These are phyloP conservation scores for Ephydatia muelleri DNA, from an alignment of 37 sponge, comb jelly and placozoan genomes.

Conservation along the genomic window DNA sequence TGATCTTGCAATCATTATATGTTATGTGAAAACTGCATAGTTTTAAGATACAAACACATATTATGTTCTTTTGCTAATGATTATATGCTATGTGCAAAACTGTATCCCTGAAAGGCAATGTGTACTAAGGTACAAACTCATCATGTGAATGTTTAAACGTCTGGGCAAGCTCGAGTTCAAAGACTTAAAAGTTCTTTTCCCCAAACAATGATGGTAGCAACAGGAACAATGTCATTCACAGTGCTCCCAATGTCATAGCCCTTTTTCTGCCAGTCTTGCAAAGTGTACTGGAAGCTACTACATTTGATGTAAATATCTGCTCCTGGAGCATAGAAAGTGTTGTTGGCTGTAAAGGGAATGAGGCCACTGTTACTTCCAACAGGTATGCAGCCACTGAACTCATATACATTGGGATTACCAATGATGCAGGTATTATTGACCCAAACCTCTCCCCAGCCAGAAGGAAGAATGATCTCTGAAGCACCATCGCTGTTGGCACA, in stretches of 20 bases:
- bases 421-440: slow-evolving; percentile 49
- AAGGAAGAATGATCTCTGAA: background rate
- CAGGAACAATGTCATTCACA: slow-evolving; percentile 16
- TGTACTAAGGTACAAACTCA: too few relatives aligned
- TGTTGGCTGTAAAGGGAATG: slow-evolving; percentile 44
- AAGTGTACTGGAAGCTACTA: background rate
- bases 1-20: too few relatives aligned
- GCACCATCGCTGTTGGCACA: slow-evolving; percentile 50
- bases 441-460: slow-evolving; percentile 47
- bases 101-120: too few relatives aligned
- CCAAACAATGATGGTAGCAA: slow-evolving; percentile 25
- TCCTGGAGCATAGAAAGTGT: slow-evolving; percentile 33
- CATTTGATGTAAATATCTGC: slow-evolving; percentile 24
- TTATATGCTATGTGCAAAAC: too few relatives aligned
- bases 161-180: background rate
- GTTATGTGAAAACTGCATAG: too few relatives aligned
- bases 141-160: too few relatives aligned
- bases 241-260: slow-evolving; percentile 44
- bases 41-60: too few relatives aligned
- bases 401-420: slow-evolving; percentile 32
- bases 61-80: too few relatives aligned
- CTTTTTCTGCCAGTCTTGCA: slow-evolving; percentile 27
- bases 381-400: slow-evolving; percentile 21
- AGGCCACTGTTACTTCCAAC: background rate
- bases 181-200: slow-evolving; percentile 35